Conservation (phyloP, 2,797 vertebrate species). For the Podarcis siculus region DNA sequence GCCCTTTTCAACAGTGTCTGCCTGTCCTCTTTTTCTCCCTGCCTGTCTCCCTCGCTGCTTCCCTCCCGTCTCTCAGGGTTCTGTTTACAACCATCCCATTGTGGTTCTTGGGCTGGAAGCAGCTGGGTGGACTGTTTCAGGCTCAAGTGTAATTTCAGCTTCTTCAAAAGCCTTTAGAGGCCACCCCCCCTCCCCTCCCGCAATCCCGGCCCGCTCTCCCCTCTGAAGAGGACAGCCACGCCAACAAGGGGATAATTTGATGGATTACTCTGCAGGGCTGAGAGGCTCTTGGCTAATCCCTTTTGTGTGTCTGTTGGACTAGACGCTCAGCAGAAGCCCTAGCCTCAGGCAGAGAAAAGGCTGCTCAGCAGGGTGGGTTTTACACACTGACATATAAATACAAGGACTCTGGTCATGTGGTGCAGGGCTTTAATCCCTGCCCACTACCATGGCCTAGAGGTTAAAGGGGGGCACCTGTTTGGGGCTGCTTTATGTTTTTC, state of each 20-base stretch:
- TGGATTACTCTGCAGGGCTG: slow-evolving; percentile 79
- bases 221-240: slow-evolving; percentile 66
- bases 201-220: no score
- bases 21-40: slow-evolving; percentile 44
- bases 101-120: slow-evolving; percentile 49
- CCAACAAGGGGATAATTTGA: slow-evolving; percentile 79
- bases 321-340: slow-evolving; percentile 77
- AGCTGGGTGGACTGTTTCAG: slow-evolving; percentile 72
- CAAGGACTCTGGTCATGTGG: slow-evolving; percentile 62
- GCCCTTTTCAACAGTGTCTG: slow-evolving; percentile 60
- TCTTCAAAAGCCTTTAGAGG: slow-evolving; percentile 66
- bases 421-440: slow-evolving; percentile 60
- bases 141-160: slow-evolving; percentile 73
- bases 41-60: slow-evolving; percentile 35
- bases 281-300: slow-evolving; percentile 82
- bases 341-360: slow-evolving; percentile 77
- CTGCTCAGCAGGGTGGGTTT: slow-evolving; percentile 76
- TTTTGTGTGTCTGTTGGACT: slow-evolving; percentile 77
- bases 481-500: slow-evolving; percentile 43
- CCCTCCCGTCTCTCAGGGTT: slow-evolving; percentile 20
- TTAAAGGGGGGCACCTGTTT: slow-evolving; percentile 59
- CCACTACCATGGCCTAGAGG: slow-evolving; percentile 21
- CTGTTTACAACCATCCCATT: slow-evolving; percentile 65
- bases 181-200: not conserved
- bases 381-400: slow-evolving; percentile 73